Conservation (phyloP, 2,113 vertebrate species). For the Cochlearius cochlearius region DNA sequence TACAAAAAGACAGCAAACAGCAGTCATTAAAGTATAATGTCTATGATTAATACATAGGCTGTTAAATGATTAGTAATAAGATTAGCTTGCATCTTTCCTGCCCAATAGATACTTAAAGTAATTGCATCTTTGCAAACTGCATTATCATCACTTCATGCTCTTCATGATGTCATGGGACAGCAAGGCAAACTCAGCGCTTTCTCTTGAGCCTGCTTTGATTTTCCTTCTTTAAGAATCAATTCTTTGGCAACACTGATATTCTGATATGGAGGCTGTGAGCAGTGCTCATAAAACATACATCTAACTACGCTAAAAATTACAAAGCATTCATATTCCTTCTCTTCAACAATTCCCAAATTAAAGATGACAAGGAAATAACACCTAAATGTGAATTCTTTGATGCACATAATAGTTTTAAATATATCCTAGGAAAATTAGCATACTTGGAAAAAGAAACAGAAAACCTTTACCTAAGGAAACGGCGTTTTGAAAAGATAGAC, state of each 20-base stretch:
- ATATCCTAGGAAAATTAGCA: neutral
- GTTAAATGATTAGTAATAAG: conserved; percentile 82
- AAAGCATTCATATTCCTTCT: neutral
- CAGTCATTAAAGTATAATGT: conserved; percentile 53
- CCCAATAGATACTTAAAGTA: conserved; percentile 90
- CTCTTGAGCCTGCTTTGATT: neutral
- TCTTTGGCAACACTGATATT: neutral
- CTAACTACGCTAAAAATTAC: neutral
- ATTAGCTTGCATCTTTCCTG: conserved; percentile 79
- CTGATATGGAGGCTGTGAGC: neutral
- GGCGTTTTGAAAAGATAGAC: neutral
- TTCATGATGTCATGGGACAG: conserved; percentile 78
- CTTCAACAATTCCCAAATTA: neutral
- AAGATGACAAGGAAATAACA: neutral
- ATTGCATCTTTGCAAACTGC: conserved; percentile 90
- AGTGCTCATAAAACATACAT: neutral
- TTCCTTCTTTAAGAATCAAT: conserved; percentile 5
- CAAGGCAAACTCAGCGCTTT: conserved; percentile 70
- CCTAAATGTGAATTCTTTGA: neutral
- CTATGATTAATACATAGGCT: conserved; percentile 81
- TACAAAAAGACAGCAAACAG: conserved; percentile 34
- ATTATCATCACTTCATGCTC: conserved; percentile 88
- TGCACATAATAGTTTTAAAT: neutral
- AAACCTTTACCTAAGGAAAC: neutral
- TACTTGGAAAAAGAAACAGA: neutral